Percentiles rank a stretch among this genome's conserved stretches.
phyloP scores from a whole-genome alignment of 2,797 vertebrate species.

The Lemur catta region DNA sequence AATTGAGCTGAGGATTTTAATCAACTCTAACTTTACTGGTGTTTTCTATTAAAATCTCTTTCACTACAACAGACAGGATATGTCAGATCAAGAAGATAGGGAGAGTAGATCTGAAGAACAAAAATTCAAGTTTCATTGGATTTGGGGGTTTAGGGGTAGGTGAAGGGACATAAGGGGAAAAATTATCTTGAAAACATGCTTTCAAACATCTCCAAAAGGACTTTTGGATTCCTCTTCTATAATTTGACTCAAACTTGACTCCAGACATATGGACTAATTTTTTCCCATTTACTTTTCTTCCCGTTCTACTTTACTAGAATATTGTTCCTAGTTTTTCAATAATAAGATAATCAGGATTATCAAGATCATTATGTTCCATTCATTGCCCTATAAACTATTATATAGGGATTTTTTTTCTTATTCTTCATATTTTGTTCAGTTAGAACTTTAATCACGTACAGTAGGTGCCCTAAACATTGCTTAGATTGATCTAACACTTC shows the following conservation, averaged over 20 bases:
- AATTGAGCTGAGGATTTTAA: neutral
- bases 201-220: neutral
- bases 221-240: neutral
- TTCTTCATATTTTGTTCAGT: neutral
- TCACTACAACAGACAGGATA: neutral
- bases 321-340: neutral
- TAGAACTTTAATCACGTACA: neutral
- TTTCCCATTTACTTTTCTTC: neutral
- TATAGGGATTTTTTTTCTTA: neutral
- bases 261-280: too few relatives aligned
- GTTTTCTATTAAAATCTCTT: neutral
- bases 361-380: neutral
- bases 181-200: too few relatives aligned
- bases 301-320: too few relatives aligned
- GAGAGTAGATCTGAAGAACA: neutral
- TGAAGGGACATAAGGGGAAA: neutral
- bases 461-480: neutral
- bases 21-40: neutral
- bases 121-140: neutral
- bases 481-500: neutral
- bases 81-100: neutral
- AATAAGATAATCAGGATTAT: neutral
- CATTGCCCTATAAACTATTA: neutral
- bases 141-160: neutral
- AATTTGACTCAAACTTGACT: neutral